These are phyloP conservation scores for Heterocephalus glaber DNA, from an alignment of 2,113 vertebrate species.

Conservation along the genomic window DNA sequence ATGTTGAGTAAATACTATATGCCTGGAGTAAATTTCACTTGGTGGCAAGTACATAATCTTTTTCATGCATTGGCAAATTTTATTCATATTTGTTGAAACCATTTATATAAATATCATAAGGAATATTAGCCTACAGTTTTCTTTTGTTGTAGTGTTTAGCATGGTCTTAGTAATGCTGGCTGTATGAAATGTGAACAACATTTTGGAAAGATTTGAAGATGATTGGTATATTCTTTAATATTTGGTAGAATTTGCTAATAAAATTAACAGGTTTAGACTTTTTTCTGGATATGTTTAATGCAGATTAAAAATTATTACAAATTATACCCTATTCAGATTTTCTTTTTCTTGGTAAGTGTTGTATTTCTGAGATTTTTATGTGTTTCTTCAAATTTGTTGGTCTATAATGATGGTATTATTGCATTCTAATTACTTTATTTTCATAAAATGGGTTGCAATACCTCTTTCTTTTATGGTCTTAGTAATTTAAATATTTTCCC, in stretches of 20 bases:
- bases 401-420: neutral
- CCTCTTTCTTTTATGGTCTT: neutral
- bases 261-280: neutral
- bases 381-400: neutral
- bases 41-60: neutral
- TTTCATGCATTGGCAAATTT: neutral
- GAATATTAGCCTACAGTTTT: neutral
- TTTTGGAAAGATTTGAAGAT: neutral
- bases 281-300: neutral
- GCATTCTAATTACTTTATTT: neutral
- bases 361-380: neutral
- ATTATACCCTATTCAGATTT: neutral
- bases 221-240: neutral
- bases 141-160: neutral
- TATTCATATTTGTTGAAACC: neutral
- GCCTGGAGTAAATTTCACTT: neutral
- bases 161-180: neutral
- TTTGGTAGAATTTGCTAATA: neutral
- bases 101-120: neutral
- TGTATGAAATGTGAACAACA: neutral
- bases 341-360: neutral
- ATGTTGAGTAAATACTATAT: neutral
- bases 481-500: neutral
- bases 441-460: neutral
- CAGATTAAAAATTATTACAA: neutral